Evolutionary conservation across 2,888 invertebrate genomes (phyloP).

Genomic region (Atethmia centrago): DNA sequence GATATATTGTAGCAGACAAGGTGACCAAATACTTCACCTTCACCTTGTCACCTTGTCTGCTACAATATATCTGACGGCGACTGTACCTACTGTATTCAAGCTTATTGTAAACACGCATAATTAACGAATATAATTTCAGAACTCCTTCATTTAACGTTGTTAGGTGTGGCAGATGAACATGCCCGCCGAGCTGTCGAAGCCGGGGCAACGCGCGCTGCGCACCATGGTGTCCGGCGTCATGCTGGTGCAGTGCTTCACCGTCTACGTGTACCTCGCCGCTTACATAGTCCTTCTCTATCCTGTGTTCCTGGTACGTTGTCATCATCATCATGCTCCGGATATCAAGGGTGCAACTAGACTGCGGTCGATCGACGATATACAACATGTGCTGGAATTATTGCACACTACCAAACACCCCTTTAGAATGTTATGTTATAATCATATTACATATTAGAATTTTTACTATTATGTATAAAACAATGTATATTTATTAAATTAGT

Average conservation of each 20-base stretch:
- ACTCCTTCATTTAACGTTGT: not conserved
- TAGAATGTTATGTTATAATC: too few relatives aligned
- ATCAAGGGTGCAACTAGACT: not conserved
- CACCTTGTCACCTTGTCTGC: too few relatives aligned
- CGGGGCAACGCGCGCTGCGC: constrained; percentile 86
- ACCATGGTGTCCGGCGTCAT: constrained; percentile 89
- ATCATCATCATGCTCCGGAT: not conserved
- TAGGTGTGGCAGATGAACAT: constrained; percentile 89
- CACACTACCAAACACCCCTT: too few relatives aligned
- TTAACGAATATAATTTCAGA: not conserved
- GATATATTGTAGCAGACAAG: too few relatives aligned
- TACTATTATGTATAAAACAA: too few relatives aligned
- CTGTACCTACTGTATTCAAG: not conserved
- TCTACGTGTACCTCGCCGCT: constrained; percentile 89
- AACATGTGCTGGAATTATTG: too few relatives aligned
- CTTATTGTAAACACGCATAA: not conserved
- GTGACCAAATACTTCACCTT: too few relatives aligned
- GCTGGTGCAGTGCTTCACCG: constrained; percentile 89
- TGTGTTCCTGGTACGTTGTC: constrained; percentile 86
- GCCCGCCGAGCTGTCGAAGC: constrained; percentile 82
- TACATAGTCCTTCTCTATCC: constrained; percentile 91
- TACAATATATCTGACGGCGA: too few relatives aligned
- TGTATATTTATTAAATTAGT: too few relatives aligned
- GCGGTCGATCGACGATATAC: not conserved
- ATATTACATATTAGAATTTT: too few relatives aligned